phyloP scores from a whole-genome alignment of 1,140 invertebrate genomes.

The Solen grandis region DNA sequence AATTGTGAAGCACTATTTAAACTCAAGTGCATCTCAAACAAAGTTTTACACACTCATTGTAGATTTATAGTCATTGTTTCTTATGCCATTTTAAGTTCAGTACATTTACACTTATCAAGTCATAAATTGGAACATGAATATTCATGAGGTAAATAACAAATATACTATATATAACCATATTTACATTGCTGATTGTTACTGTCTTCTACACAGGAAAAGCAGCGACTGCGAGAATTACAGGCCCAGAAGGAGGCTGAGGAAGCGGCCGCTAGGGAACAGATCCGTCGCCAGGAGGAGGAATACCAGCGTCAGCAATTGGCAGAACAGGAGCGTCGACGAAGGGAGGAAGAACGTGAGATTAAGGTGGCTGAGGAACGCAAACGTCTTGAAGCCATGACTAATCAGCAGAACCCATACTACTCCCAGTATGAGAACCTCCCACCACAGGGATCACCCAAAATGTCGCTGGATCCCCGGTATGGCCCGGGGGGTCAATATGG shows the following conservation, averaged over 20 bases:
- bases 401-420: constrained; percentile 58
- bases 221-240: constrained; percentile 73
- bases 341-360: constrained; percentile 71
- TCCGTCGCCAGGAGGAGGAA: constrained; percentile 70
- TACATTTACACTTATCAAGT: too few relatives aligned
- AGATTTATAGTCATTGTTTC: too few relatives aligned
- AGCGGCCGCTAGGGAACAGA: constrained; percentile 67
- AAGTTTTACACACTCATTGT: too few relatives aligned
- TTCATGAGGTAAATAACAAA: too few relatives aligned
- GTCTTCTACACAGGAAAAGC: constrained; percentile 69
- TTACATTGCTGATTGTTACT: background rate
- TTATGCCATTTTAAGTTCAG: too few relatives aligned
- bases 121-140: too few relatives aligned
- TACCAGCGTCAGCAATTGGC: constrained; percentile 66
- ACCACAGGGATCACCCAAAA: constrained; percentile 56
- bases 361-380: constrained; percentile 69
- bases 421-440: constrained; percentile 69
- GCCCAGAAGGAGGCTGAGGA: constrained; percentile 75
- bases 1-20: too few relatives aligned
- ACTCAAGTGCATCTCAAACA: too few relatives aligned
- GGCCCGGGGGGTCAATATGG: constrained; percentile 52
- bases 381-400: constrained; percentile 64
- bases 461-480: constrained; percentile 35
- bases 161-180: too few relatives aligned
- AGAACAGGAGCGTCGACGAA: constrained; percentile 64